Base-by-base conservation (phyloP, 2,113 vertebrate genomes). In the Pelecanus crispus region DNA sequence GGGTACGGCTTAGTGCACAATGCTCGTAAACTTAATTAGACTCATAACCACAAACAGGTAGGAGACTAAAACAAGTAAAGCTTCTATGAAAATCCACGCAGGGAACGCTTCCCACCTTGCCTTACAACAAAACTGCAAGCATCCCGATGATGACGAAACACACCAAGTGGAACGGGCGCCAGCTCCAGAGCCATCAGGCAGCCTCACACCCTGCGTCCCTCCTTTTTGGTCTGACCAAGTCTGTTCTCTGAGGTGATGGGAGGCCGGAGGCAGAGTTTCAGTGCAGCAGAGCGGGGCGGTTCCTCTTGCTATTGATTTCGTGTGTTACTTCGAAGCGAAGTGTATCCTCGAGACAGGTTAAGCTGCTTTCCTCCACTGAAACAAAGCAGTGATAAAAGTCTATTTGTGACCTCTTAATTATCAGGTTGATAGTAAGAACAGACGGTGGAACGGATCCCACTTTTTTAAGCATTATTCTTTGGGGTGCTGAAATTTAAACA, bases 401-500 rank as follows among this genome's bases (percentile, higher is more conserved):
- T 79, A 34, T 59, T 80, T 90, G 75, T 78, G 95, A 96, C 86
- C 94, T 89, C 86, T 91, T 75, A 88, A 72, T 95, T 94, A 86
- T 34, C 86, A 93, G 95, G 94, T 91, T 90, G 90, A 84, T 92
- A 28, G 56, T 78, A 94, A 96, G 83, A 92, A 78, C 94, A 92
- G 88, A 31, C 75, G 17, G 38, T 71, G 72, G 86, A 94, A 67
- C 0, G 13, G 44, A 88, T 84, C 83, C 72, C 73, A 63, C 89
- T 84, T 74, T 94, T 95, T 93, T 92, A 47, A 81, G 77, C 94
- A 94, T 96, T 86, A 88, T 66, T 96, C 96, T 96, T 97, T 84
- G 86, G 95, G 92, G 90, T 81, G 94, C 94, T 96, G 96, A 96
- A 97, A 96, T 96, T 95, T 77, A 79, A 94, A 95, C 86, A 94